A percentile compares a stretch with the other conserved stretches of the same genome.
Conservation (phyloP, 2,113 vertebrate genomes). For the Rousettus leschenaultii region DNA sequence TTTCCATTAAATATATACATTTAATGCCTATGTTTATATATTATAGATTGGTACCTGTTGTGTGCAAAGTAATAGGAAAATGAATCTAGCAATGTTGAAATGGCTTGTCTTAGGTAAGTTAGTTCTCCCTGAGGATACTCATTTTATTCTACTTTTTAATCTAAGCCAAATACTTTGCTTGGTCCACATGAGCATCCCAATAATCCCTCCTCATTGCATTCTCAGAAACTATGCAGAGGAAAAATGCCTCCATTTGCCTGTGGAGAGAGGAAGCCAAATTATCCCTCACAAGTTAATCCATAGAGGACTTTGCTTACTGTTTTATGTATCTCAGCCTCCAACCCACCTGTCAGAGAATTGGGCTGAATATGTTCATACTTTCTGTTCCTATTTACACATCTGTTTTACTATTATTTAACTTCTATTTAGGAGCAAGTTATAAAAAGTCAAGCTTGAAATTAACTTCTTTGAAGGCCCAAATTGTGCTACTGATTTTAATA, state of each 20-base stretch:
- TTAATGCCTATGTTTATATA: background rate
- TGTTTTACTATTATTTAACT: constrained; percentile 56
- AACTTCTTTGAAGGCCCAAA: constrained; percentile 33
- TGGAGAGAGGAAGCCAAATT: constrained; percentile 30
- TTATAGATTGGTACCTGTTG: background rate
- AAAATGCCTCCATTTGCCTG: constrained; percentile 50
- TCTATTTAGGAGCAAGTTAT: constrained; percentile 39
- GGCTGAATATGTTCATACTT: background rate
- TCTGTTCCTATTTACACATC: constrained; percentile 47
- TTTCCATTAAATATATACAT: background rate
- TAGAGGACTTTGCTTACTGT: constrained; percentile 33
- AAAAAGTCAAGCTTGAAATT: constrained; percentile 41
- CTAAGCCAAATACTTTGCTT: background rate
- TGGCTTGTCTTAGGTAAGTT: background rate
- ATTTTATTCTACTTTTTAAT: background rate
- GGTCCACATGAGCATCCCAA: background rate
- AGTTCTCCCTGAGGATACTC: background rate
- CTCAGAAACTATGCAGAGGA: background rate
- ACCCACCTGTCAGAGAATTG: constrained; percentile 32
- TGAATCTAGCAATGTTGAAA: background rate
- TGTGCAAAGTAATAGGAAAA: background rate
- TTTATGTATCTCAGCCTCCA: constrained; percentile 15
- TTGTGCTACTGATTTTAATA: background rate
- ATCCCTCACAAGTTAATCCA: background rate
- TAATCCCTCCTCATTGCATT: background rate